These are phyloP conservation scores for Gadus chalcogrammus DNA, from an alignment of 2,113 vertebrate species.

Conservation along the genomic window DNA sequence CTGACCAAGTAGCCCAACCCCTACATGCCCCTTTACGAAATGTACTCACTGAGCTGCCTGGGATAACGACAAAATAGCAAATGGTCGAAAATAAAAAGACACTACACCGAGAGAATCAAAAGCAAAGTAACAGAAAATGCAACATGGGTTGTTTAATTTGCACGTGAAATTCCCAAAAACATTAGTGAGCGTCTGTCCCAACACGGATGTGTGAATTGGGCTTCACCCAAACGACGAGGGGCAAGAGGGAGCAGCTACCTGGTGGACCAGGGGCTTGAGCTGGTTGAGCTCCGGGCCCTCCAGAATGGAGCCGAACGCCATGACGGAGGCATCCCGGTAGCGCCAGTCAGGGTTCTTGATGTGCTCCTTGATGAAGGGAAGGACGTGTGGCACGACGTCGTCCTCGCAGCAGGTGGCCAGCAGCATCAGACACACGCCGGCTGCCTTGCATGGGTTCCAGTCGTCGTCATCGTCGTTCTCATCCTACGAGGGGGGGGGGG, in stretches of 20 bases:
- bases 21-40: too few relatives aligned
- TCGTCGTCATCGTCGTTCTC: constrained; percentile 96
- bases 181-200: too few relatives aligned
- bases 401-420: constrained; percentile 97
- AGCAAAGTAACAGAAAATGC: too few relatives aligned
- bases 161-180: too few relatives aligned
- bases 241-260: constrained; percentile 69
- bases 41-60: too few relatives aligned
- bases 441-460: constrained; percentile 98
- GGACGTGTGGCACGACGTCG: constrained; percentile 93
- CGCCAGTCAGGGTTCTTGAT: constrained; percentile 94
- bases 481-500: constrained; percentile 70
- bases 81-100: too few relatives aligned
- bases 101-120: too few relatives aligned
- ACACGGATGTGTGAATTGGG: too few relatives aligned
- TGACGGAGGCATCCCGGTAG: constrained; percentile 94
- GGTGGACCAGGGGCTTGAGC: constrained; percentile 93
- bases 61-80: too few relatives aligned
- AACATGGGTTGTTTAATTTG: too few relatives aligned
- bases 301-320: constrained; percentile 96
- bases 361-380: constrained; percentile 97
- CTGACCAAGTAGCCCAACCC: too few relatives aligned
- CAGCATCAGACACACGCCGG: constrained; percentile 96
- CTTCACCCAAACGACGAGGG: neutral
- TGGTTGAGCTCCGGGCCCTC: constrained; percentile 95